Evolutionary conservation across 2,113 vertebrate species (phyloP).

Genomic region (Notiomystis cincta): DNA sequence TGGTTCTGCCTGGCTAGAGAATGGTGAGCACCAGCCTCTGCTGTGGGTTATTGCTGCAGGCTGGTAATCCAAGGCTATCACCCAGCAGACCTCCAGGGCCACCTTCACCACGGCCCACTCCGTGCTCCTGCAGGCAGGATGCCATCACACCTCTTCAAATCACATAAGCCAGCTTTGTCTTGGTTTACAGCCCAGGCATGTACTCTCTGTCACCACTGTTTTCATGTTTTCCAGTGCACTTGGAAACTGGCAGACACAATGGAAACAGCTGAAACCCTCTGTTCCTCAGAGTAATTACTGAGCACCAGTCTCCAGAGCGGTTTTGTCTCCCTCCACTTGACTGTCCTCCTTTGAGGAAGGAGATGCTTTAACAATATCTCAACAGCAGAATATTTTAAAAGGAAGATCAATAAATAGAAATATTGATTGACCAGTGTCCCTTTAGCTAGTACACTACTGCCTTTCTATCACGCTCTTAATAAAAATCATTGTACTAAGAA

Average conservation of each 20-base stretch:
- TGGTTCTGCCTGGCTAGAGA: not conserved
- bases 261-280: not conserved
- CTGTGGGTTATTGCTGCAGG: not conserved
- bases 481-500: not conserved
- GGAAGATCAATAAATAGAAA: not conserved
- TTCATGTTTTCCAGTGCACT: not conserved
- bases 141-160: not conserved
- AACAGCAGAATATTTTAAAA: not conserved
- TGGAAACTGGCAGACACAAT: not conserved
- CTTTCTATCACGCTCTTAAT: not conserved
- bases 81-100: not conserved
- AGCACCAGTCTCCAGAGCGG: not conserved
- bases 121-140: rapidly evolving
- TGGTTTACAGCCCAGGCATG: not conserved
- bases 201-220: not conserved
- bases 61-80: rapidly evolving
- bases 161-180: not conserved
- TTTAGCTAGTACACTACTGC: not conserved
- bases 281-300: not conserved
- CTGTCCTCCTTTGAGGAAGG: not conserved
- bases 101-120: not conserved
- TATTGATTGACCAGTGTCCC: not conserved
- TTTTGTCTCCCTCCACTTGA: not conserved
- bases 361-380: not conserved
- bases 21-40: rapidly evolving